These are phyloP conservation scores for Engystomops pustulosus DNA, from an alignment of 2,113 vertebrate genomes.

Conservation along the genomic window DNA sequence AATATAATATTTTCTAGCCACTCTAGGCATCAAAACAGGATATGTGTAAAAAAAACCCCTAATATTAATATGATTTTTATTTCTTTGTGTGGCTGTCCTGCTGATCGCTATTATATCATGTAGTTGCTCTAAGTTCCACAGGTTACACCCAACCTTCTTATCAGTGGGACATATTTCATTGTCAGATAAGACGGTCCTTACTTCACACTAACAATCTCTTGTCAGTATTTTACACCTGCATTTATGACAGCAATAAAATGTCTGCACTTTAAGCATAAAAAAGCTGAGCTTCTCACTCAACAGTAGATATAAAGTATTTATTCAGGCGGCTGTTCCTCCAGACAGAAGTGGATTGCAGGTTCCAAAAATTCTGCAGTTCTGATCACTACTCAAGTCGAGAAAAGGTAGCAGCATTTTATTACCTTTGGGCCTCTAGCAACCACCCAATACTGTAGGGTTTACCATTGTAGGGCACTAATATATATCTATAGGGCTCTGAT, in stretches of 20 bases:
- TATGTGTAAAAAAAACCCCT: too few relatives aligned
- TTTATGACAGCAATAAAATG: slow-evolving; percentile 20
- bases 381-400: not conserved
- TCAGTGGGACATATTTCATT: slow-evolving; percentile 8
- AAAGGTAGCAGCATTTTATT: not conserved
- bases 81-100: not conserved
- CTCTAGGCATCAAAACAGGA: too few relatives aligned
- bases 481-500: not conserved
- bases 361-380: not conserved
- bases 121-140: not conserved
- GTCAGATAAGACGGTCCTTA: not conserved
- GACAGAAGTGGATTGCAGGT: not conserved
- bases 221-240: slow-evolving; percentile 31
- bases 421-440: not conserved
- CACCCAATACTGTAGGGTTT: too few relatives aligned
- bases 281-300: not conserved
- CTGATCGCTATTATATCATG: too few relatives aligned
- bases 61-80: not conserved
- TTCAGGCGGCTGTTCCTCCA: not conserved
- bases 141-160: not conserved
- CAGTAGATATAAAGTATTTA: slow-evolving; percentile 18
- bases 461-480: not conserved
- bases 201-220: slow-evolving; percentile 35
- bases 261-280: slow-evolving; percentile 29
- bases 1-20: too few relatives aligned